Evolutionary conservation across 2,113 vertebrate genomes (phyloP).

Genomic region (Nothocercus julius): DNA sequence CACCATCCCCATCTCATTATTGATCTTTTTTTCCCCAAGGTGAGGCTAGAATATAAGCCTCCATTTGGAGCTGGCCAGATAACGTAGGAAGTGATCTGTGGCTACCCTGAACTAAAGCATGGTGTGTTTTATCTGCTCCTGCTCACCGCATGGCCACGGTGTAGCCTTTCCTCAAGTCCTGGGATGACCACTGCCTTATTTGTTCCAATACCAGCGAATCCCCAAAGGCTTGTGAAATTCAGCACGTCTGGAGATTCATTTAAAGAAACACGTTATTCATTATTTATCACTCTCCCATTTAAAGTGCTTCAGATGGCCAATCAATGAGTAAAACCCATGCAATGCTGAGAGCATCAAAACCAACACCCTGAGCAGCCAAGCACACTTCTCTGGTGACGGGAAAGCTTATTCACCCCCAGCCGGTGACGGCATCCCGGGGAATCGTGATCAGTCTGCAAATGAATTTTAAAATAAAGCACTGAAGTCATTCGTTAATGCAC

Average conservation of each 20-base stretch:
- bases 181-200: fast-evolving
- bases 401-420: neutral
- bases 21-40: neutral
- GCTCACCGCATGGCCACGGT: fast-evolving
- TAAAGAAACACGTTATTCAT: neutral
- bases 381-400: neutral
- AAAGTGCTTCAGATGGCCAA: neutral
- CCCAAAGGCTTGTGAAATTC: neutral
- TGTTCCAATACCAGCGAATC: neutral
- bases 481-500: neutral
- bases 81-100: fast-evolving
- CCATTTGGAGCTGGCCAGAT: neutral
- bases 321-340: neutral
- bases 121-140: fast-evolving
- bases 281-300: neutral
- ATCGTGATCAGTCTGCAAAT: neutral
- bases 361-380: neutral
- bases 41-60: neutral
- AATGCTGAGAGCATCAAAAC: neutral
- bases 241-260: neutral
- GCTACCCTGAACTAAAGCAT: neutral
- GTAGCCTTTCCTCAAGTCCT: neutral
- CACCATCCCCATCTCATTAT: neutral
- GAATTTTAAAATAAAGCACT: neutral
- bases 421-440: neutral